Base-by-base conservation (phyloP, 2,113 vertebrate species). In the Rhadina sibilatrix region DNA sequence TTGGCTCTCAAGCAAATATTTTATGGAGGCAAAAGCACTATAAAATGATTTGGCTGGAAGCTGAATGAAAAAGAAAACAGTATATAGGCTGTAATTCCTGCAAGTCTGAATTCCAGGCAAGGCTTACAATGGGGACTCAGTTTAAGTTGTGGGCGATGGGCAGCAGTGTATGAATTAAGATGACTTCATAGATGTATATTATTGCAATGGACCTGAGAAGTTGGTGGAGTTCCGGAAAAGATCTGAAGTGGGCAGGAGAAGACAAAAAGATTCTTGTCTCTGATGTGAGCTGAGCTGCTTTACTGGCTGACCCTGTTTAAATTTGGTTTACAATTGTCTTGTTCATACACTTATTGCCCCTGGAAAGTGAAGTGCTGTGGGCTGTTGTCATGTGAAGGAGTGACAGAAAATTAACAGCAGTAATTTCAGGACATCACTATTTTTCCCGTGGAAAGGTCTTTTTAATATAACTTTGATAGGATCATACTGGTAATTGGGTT, bases 41-140 rank as follows among this genome's bases (percentile, higher is more conserved):
- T 96, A 97, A 96, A 94, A 91, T 81, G 82, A 96, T 97, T 93
- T 46, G 53, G 49, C 76, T 97, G 91, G 89, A 87, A 96, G 75
- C 77, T 91, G 93, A 90, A 94, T 94, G 95, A 97, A 94, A 95
- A 96, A 79, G 93, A 91, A 97, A 97, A 95, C 90, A 94, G 82
- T 74, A 42, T 95, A 80, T 87, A 66, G 83, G 25, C 86, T 95
- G 37, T 59, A 86, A 94, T 95, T 83, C 82, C 89, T 85, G 33
- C 33, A 77, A 96, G 91, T 40, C 83, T 79, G 61, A 89, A 86
- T 95, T 96, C 93, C 93, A 89, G 78, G 92, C 92, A 24, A 9
- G 69, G 60, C 87, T 95, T 94, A 96, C 90, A 94, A 47, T 82
- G 90, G 76, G 89, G 85, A 94, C 85, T 91, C 72, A 92, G 81